Percentiles rank a stretch among this genome's conserved stretches.
Conservation (phyloP, 2,113 vertebrate genomes). For the Chloropsis cyanopogon region DNA sequence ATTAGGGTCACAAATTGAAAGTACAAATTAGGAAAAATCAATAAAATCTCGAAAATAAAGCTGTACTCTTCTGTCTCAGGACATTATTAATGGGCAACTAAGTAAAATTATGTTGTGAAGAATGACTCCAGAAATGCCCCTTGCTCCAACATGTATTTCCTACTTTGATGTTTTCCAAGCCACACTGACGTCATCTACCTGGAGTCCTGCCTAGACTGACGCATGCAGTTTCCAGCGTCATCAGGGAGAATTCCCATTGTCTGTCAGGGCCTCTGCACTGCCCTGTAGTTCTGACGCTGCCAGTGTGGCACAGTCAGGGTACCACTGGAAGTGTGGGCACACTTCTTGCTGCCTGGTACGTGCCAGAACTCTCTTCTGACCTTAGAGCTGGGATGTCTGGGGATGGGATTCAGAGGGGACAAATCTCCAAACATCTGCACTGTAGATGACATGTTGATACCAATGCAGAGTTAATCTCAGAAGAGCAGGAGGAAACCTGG, state of each 20-base stretch:
- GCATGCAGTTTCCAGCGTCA: neutral
- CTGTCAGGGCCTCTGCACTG: neutral
- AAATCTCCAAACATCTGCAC: fast-evolving
- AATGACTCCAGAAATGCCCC: constrained; percentile 23
- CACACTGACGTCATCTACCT: constrained; percentile 47
- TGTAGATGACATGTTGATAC: neutral
- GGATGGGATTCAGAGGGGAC: neutral
- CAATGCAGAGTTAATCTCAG: neutral
- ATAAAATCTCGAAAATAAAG: constrained; percentile 8
- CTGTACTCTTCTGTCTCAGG: neutral
- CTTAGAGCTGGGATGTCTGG: neutral
- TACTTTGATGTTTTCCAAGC: constrained; percentile 54
- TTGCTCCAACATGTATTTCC: neutral
- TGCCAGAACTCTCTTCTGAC: neutral
- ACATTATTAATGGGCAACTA: neutral
- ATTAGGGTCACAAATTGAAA: neutral
- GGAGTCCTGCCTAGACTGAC: constrained; percentile 23
- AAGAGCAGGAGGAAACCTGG: neutral
- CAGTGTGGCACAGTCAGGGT: neutral
- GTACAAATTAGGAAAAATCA: neutral
- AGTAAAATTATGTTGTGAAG: neutral
- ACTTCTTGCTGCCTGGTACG: neutral
- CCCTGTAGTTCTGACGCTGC: neutral
- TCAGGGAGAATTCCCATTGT: constrained; percentile 15
- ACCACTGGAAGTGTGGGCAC: neutral